Evolutionary conservation across 2,888 invertebrate species (phyloP).

Genomic region (Choristoneura rosaceana): DNA sequence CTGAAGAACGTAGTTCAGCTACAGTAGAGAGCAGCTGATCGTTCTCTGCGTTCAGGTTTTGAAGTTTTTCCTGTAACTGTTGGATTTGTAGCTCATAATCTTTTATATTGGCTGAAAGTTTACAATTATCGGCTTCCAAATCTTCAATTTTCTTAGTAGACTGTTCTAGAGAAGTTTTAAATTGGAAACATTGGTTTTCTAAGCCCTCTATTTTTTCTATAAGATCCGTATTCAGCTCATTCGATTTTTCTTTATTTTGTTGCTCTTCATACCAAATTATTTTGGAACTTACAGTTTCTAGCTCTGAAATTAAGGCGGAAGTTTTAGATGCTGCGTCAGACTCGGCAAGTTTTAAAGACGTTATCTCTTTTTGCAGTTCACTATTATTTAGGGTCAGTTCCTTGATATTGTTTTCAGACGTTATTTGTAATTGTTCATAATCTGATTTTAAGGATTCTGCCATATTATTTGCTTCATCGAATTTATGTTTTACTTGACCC

Average conservation of each 20-base stretch:
- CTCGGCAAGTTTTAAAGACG: constrained; percentile 52
- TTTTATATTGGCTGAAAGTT: constrained; percentile 51
- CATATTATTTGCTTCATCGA: constrained; percentile 53
- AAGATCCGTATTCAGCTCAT: constrained; percentile 50
- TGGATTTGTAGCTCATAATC: constrained; percentile 59
- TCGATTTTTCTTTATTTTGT: constrained; percentile 44
- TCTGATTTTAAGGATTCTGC: constrained; percentile 54
- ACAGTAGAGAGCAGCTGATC: constrained; percentile 76
- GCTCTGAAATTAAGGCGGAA: constrained; percentile 53
- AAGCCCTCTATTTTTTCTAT: constrained; percentile 57
- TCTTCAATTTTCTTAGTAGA: constrained; percentile 71
- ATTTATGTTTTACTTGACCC: constrained; percentile 52
- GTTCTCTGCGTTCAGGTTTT: constrained; percentile 74
- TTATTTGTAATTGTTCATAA: constrained; percentile 57
- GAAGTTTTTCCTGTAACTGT: constrained; percentile 66
- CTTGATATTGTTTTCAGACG: constrained; percentile 49
- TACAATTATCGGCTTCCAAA: constrained; percentile 58
- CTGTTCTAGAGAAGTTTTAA: constrained; percentile 66
- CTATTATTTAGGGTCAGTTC: constrained; percentile 51
- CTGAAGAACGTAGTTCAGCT: constrained; percentile 75
- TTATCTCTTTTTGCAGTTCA: constrained; percentile 55
- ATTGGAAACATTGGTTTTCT: constrained; percentile 62
- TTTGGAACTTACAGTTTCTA: constrained; percentile 55
- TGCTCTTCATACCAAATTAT: constrained; percentile 52
- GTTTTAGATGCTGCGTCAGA: constrained; percentile 54